Base-by-base conservation (phyloP, 2,797 vertebrate genomes). In the Melanogrammus aeglefinus region DNA sequence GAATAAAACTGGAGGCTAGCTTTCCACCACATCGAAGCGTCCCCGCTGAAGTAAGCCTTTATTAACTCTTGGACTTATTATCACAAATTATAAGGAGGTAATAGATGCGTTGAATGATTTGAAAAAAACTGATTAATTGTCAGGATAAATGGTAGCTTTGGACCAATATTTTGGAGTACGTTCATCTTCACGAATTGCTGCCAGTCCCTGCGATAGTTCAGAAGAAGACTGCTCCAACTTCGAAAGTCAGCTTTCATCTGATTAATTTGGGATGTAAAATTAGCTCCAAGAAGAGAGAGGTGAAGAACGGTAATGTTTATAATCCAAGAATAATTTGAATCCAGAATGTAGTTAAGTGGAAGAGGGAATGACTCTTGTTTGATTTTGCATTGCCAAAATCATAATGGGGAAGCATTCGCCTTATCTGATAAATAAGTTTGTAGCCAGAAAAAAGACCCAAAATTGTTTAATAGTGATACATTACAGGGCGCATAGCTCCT, bases 361-460 rank as follows among this genome's bases (percentile, higher is more conserved):
- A 69, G 63, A 4, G 63, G 24, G 5, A 18, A 1, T n/a, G n/a
- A n/a, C n/a, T n/a, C 10, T 29, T 57, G 51, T 71, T 71, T 71
- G 29, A 31, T 27, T n/a, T 71, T 71, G n/a, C 24, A 1, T 24
- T 24, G n/a, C 27, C 24, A 29, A 24, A 24, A n/a, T 31, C 10
- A 24, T 24, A 10, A 71, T 71, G n/a, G n/a, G 10, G 27, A 70
- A 70, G 24, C 57, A 66, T 66, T 66, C 10, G 35, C 75, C 35
- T 66, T 76, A 66, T 14, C n/a, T 66, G 75, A 66, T 63, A 35
- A n/a, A n/a, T 21, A 6, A 36, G 10, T 69, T 76, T 69, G 29
- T 76, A 76, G 18, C 75, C 75, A 14, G 51, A 76, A 36, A 66
- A n/a, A 76, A 14, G 41, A 51, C 13, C 27, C 74, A 51, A 75